Conservation (phyloP, 2,888 invertebrate species). For the Ptychoptera contaminata region DNA sequence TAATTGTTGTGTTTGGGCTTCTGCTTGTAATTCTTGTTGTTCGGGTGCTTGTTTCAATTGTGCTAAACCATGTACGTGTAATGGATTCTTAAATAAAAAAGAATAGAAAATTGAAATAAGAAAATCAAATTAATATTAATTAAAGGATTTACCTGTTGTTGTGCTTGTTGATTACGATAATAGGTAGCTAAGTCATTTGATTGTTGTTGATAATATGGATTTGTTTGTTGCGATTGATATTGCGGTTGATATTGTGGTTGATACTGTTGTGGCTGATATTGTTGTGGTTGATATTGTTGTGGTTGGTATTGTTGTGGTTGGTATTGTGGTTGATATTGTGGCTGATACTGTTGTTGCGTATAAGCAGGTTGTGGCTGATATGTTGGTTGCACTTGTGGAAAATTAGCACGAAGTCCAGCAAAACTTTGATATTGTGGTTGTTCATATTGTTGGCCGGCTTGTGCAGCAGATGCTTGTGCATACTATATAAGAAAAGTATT, state of each 20-base stretch:
- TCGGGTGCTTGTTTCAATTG: constrained; percentile 16
- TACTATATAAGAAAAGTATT: background rate
- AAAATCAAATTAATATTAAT: background rate
- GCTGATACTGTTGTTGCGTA: constrained; percentile 12
- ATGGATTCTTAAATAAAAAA: background rate
- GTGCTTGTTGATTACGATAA: constrained; percentile 16
- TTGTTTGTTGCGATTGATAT: constrained; percentile 1
- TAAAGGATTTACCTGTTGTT: constrained; percentile 13
- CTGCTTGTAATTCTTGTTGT: constrained; percentile 15
- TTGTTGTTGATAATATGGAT: constrained; percentile 13
- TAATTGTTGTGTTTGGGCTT: constrained; percentile 12
- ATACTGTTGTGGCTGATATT: background rate
- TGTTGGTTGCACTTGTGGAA: constrained; percentile 12
- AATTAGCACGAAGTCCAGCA: too few relatives aligned
- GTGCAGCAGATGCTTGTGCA: constrained; percentile 7
- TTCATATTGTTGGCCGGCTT: too few relatives aligned
- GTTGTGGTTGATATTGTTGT: constrained; percentile 3
- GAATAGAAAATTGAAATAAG: background rate
- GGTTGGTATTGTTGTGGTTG: constrained; percentile 12
- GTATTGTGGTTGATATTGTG: background rate
- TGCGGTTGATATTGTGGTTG: constrained; percentile 4
- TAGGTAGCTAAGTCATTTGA: constrained; percentile 13
- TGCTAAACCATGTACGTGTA: background rate
- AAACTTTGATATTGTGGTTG: too few relatives aligned
- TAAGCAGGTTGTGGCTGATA: constrained; percentile 11